Evolutionary conservation across 2,888 invertebrate species (phyloP).

Genomic region (Syritta pipiens): DNA sequence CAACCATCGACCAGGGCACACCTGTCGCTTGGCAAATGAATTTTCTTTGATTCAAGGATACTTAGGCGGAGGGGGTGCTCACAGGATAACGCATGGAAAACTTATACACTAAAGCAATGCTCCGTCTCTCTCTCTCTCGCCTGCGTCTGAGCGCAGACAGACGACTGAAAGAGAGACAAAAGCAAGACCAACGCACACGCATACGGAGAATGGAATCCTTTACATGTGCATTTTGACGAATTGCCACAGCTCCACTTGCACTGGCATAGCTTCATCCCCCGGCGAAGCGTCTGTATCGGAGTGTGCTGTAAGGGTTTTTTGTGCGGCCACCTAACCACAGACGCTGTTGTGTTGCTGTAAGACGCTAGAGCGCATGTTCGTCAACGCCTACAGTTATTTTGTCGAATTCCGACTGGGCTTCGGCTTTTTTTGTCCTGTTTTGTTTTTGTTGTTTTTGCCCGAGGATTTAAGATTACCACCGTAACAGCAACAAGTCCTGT

Average conservation of each 20-base stretch:
- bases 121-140: conserved; percentile 44
- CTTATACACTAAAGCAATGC: conserved; percentile 32
- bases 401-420: conserved; percentile 71
- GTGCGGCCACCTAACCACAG: conserved; percentile 66
- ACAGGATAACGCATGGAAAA: conserved; percentile 4
- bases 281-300: conserved; percentile 47
- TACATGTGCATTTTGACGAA: conserved; percentile 68
- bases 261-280: conserved; percentile 73
- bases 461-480: conserved; percentile 46
- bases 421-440: conserved; percentile 65
- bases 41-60: conserved; percentile 57
- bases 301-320: conserved; percentile 34
- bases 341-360: conserved; percentile 26
- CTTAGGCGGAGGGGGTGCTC: conserved; percentile 20
- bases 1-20: conserved; percentile 25
- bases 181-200: not conserved
- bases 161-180: conserved; percentile 19
- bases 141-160: not conserved
- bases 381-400: conserved; percentile 76
- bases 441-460: conserved; percentile 14
- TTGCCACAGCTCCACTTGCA: conserved; percentile 39
- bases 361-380: conserved; percentile 75
- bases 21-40: conserved; percentile 59
- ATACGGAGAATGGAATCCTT: conserved; percentile 45
- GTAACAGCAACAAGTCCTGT: conserved; percentile 59